Conservation (phyloP, 2,888 invertebrate genomes). For the Phrixothrix hirtus region DNA sequence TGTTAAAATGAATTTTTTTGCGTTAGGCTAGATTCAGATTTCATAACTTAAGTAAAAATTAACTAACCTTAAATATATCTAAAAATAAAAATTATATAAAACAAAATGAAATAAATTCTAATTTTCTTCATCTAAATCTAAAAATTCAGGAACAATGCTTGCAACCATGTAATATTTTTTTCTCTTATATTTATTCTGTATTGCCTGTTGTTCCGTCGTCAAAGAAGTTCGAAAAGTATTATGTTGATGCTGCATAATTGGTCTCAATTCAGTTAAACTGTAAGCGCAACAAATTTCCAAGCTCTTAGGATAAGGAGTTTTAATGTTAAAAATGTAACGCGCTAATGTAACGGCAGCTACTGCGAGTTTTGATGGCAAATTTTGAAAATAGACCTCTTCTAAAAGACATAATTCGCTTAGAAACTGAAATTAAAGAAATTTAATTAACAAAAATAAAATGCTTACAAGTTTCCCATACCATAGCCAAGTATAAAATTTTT, state of each 20-base stretch:
- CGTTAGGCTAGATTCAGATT: too few species aligned
- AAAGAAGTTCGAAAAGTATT: constrained; percentile 57
- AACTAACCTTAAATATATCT: too few species aligned
- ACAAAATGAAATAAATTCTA: background rate
- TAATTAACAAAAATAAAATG: background rate
- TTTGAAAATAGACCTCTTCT: constrained; percentile 46
- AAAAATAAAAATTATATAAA: too few species aligned
- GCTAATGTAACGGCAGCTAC: constrained; percentile 49
- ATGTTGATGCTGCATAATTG: constrained; percentile 59
- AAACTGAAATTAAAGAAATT: constrained; percentile 39
- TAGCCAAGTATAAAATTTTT: constrained; percentile 44
- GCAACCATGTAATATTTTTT: constrained; percentile 45
- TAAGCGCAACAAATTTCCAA: constrained; percentile 57
- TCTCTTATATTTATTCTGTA: constrained; percentile 61
- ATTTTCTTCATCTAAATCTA: constrained; percentile 21
- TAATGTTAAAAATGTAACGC: constrained; percentile 48
- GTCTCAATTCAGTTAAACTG: constrained; percentile 56
- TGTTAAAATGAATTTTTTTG: too few species aligned
- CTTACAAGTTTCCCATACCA: constrained; percentile 44
- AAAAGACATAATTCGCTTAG: constrained; percentile 50
- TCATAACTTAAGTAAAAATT: too few species aligned
- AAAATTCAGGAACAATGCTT: constrained; percentile 39
- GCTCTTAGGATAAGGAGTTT: constrained; percentile 52
- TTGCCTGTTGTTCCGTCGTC: constrained; percentile 59
- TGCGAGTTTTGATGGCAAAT: constrained; percentile 51